Evolutionary conservation across 1,140 invertebrate species (phyloP), one percentile per base, ranked within the genome.

Genomic region (Drosophila takahashii): DNA sequence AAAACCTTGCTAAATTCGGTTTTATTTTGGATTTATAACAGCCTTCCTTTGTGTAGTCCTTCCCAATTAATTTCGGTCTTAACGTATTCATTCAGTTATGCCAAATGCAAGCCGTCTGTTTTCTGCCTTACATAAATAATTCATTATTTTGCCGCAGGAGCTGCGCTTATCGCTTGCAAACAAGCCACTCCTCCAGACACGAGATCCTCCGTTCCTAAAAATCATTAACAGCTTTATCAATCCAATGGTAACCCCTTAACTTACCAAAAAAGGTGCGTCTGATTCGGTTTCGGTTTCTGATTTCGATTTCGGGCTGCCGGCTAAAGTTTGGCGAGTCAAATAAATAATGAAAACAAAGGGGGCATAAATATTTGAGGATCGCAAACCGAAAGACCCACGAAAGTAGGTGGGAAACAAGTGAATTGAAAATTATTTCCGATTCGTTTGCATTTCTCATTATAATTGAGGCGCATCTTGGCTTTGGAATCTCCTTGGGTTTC

Each of bases 401-500:
- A 87, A 77, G 83, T 87, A 90, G 87, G 83, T 83, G 87, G 83
- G 77, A 80, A 90, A 90, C 80, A 90, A 90, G 83, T 87, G 87
- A 90, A 90, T 90, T 90, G 89, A 90, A 90, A 90, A 90, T 90
- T 89, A 90, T 90, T 90, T 90, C 72, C 89, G 85, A 85, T 90
- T 90, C 89, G 89, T 90, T 90, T 90, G 89, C 89, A 87, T 87
- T 90, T 91, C 89, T 91, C 89, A 90, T 90, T 90, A 91, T 90
- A 90, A 90, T 90, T 90, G 83, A 89, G 79, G 58, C 65, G 56
- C 45, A 51, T 37, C 71, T 58, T 9, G 57, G 41, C 13, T 39
- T 56, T 16, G 29, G 45, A 34, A 54, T 66, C 79, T 58, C 42
- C 26, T 41, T 13, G 36, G 26, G 18, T 51, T 59, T 15, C 36